A percentile compares a stretch with the other conserved stretches of the same genome.
Conservation (phyloP, 2,888 invertebrate genomes). For the Acanthosepion lycidas region DNA sequence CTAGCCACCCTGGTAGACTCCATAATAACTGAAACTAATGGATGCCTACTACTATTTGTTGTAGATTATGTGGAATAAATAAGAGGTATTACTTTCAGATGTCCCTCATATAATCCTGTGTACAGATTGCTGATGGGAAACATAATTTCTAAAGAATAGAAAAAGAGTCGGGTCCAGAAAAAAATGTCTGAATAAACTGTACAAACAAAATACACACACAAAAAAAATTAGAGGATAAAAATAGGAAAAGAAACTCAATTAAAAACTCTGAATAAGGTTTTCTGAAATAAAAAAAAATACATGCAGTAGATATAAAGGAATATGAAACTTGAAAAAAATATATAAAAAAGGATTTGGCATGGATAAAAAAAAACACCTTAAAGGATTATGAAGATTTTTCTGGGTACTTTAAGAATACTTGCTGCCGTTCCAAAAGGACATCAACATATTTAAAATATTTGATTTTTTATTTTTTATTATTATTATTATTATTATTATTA, state of each 20-base stretch:
- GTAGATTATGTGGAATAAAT: too few species aligned
- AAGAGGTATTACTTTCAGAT: too few species aligned
- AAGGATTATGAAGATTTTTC: slow-evolving; percentile 20
- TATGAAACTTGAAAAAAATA: neutral
- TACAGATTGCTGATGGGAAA: neutral
- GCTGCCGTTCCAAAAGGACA: neutral
- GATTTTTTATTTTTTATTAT: neutral
- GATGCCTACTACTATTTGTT: too few species aligned
- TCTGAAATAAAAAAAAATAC: neutral
- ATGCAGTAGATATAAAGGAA: neutral
- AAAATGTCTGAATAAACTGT: too few species aligned
- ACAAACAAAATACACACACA: neutral
- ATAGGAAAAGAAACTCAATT: neutral
- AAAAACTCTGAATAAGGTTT: slow-evolving; percentile 18
- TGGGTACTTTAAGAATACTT: slow-evolving; percentile 21
- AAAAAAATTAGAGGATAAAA: neutral
- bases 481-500: neutral
- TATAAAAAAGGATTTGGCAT: slow-evolving; percentile 33
- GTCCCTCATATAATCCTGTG: neutral
- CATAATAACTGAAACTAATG: too few species aligned
- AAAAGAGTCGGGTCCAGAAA: neutral
- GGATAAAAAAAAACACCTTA: neutral
- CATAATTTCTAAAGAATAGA: neutral
- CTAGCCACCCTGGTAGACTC: too few species aligned
- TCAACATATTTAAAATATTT: slow-evolving; percentile 33